A percentile compares a stretch with the other conserved stretches of the same genome.
phyloP scores from a whole-genome alignment of 2,888 invertebrate species.

The Heliconius ismenius region DNA sequence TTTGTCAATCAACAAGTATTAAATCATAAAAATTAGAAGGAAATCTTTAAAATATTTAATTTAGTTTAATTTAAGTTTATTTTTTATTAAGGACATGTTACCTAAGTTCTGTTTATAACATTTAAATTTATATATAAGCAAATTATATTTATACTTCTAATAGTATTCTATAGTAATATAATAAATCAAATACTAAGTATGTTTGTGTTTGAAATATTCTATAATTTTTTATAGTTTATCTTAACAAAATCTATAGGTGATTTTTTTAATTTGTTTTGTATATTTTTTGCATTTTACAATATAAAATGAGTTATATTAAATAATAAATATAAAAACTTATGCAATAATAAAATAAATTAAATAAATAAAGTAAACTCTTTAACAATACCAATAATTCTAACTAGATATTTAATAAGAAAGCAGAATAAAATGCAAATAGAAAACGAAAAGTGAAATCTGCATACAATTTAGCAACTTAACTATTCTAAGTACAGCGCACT shows the following conservation, averaged over 20 bases:
- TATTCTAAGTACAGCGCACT: neutral
- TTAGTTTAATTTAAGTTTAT: neutral
- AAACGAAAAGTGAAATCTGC: slow-evolving; percentile 25
- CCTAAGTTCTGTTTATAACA: neutral
- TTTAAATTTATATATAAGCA: neutral
- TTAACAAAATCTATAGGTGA: too few species aligned
- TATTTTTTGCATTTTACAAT: too few species aligned
- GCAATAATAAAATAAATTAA: neutral
- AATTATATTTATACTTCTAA: neutral
- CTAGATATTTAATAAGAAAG: slow-evolving; percentile 25
- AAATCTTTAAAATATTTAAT: neutral
- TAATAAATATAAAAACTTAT: neutral
- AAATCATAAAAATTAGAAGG: neutral
- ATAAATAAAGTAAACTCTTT: neutral
- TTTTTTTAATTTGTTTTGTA: too few species aligned
- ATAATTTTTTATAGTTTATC: too few species aligned
- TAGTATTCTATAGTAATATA: too few species aligned
- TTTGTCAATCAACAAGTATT: neutral
- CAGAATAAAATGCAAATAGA: slow-evolving; percentile 26
- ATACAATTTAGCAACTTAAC: neutral
- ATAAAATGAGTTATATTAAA: too few species aligned
- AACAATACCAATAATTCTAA: neutral
- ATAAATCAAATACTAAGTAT: too few species aligned
- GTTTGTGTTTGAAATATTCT: too few species aligned
- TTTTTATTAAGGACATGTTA: neutral